Evolutionary conservation across 2,888 invertebrate species (phyloP).

Genomic region (Cistogaster globosa): DNA sequence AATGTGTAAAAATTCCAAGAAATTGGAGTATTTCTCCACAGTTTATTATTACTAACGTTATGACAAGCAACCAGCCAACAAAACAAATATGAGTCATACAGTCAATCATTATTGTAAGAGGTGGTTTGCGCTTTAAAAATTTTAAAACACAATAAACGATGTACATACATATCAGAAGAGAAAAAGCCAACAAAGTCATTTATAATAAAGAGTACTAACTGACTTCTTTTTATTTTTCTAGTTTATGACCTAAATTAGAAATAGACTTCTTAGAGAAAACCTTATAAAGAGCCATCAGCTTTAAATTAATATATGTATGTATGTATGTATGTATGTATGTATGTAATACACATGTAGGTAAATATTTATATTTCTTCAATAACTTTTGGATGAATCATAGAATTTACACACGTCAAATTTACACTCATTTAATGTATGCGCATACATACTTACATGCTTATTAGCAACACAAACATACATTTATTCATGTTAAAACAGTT

Average conservation of each 20-base stretch:
- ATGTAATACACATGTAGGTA: neutral
- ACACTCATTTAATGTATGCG: neutral
- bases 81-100: slow-evolving; percentile 36
- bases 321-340: no score
- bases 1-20: slow-evolving; percentile 70
- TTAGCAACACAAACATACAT: neutral
- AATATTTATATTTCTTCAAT: slow-evolving; percentile 5
- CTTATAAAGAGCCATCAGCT: slow-evolving; percentile 5
- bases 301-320: neutral
- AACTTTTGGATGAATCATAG: slow-evolving; percentile 14
- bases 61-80: slow-evolving; percentile 11
- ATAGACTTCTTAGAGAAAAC: neutral
- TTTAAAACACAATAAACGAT: no score
- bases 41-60: slow-evolving; percentile 43
- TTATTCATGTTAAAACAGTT: neutral
- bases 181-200: neutral
- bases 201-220: neutral
- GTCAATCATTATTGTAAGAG: neutral
- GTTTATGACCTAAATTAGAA: slow-evolving; percentile 4
- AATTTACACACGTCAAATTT: slow-evolving; percentile 1
- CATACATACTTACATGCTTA: no score
- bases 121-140: slow-evolving; percentile 4
- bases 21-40: slow-evolving; percentile 61
- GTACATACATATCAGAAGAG: no score
- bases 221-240: neutral